A percentile compares a stretch with the other conserved stretches of the same genome.
These are phyloP conservation scores for Gallirallus australis DNA, from an alignment of 2,797 vertebrate species.

Conservation along the genomic window DNA sequence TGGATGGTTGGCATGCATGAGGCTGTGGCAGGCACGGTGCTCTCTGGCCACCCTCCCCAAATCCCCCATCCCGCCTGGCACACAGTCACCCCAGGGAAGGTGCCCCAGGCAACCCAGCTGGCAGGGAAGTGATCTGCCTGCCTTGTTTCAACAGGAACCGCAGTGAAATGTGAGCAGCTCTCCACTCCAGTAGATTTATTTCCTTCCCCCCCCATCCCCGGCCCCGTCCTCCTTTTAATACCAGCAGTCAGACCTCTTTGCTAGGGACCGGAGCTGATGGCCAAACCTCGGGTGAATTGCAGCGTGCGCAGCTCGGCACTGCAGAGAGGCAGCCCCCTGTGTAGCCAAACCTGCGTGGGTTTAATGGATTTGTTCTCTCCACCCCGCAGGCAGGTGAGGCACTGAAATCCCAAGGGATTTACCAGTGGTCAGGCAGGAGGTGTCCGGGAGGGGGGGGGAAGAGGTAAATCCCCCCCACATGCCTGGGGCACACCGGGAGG, in stretches of 20 bases:
- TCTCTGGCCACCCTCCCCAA: fast-evolving
- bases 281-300: neutral
- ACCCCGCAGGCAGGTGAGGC: neutral
- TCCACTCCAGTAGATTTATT: neutral
- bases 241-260: neutral
- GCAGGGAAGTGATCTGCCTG: neutral
- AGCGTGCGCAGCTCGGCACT: fast-evolving
- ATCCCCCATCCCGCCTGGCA: neutral
- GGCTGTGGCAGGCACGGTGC: fast-evolving
- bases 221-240: neutral
- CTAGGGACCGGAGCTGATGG: neutral
- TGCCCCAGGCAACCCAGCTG: neutral
- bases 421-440: neutral
- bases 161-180: neutral
- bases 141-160: fast-evolving
- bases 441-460: neutral
- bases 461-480: fast-evolving
- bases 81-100: neutral
- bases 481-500: neutral
- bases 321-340: neutral
- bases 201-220: fast-evolving
- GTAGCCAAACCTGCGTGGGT: neutral
- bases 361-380: neutral
- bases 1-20: fast-evolving
- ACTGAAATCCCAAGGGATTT: neutral